Base-by-base conservation (phyloP, 2,888 invertebrate species). In the Saturnia japonica region DNA sequence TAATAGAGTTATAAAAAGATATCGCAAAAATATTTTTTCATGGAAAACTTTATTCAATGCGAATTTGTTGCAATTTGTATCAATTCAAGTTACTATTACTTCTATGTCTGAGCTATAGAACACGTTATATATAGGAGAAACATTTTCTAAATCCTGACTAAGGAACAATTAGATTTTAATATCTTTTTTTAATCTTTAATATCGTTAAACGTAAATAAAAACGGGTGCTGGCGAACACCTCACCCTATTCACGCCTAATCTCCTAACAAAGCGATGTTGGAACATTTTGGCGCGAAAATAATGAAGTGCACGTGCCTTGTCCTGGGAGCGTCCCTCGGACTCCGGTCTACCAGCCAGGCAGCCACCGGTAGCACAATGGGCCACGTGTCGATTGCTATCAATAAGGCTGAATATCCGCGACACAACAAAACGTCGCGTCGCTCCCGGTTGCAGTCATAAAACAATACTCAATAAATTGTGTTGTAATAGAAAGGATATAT, bases 271-370 rank as follows among this genome's bases (percentile, higher is more conserved):
- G 92, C 91, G 88, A 81, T 88, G 88, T 88, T 88, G 91, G 91
- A 88, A 91, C 91, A 93, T 94, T 93, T 93, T 86, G 92, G 91
- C 93, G 91, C 93, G 89, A 91, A 91, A 91, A 93, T 93, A 94
- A 94, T 93, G 94, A 93, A 93, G 86, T 77, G 84, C 94, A 93
- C 94, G 94, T 91, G 94, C 80, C 87, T 72, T 68, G 68, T 81
- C 76, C 77, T 76, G 80, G 80, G 78, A 77, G 57, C 57, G 57
- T 25, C 78, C 76, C 73, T 75, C 78, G 78, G 79, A 75, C 77
- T 77, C 74, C 74, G 68, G 76, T 70, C 64, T 16, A 40, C 64
- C 64, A 40, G n/a, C n/a, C 73, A 66, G n/a, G 40, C 64, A 40
- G n/a, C n/a, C 73, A 66, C 76, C 75, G 76, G 71, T 70, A 67